Evolutionary conservation across 2,113 vertebrate species (phyloP), one percentile per base, ranked within the genome.

Genomic region (Theropithecus gelada): DNA sequence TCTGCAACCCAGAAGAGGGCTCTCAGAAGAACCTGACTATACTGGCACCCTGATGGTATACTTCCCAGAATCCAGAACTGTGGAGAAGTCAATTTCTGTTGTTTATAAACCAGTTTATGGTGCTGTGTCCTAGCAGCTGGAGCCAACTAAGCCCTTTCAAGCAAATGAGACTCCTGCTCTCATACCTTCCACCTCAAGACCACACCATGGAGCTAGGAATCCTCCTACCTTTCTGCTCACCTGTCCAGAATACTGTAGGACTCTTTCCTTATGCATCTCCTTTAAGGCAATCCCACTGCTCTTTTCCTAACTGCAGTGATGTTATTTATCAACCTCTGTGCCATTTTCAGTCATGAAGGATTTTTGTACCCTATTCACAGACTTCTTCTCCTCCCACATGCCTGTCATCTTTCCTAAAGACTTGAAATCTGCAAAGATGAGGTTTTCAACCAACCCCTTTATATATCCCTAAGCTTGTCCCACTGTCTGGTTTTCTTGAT

Each of bases 351-450:
- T n/a, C 7, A 3, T 0, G 55, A 57, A 32, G 50, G 40, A 73
- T 12, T 90, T 79, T 75, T 70, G 22, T n/a, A 7, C 13, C 40
- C 81, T 45, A 5, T 40, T 68, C 73, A 82, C 73, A 92, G 80
- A 57, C 32, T 11, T 80, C 23, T 22, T 43, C 18, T 81, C 70
- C 64, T 84, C 64, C 70, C 40, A 73, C 11, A 0, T n/a, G 35
- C 72, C 83, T 89, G 20, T 48, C 84, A 43, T 81, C 81, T 88
- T 88, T 48, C 76, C 55, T 57, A 70, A 23, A 95, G 88, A 73
- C 80, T 48, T 82, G 32, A 52, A 22, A 43, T 88, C 59, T 50
- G 7, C 70, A 59, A 72, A 57, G 48, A 66, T 52, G 85, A 43
- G 38, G 57, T 82, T n/a, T 40, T n/a, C 23, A 79, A n/a, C 18